These are phyloP conservation scores for Cheilosia vulpina DNA, from an alignment of 2,888 invertebrate genomes.

Conservation along the genomic window DNA sequence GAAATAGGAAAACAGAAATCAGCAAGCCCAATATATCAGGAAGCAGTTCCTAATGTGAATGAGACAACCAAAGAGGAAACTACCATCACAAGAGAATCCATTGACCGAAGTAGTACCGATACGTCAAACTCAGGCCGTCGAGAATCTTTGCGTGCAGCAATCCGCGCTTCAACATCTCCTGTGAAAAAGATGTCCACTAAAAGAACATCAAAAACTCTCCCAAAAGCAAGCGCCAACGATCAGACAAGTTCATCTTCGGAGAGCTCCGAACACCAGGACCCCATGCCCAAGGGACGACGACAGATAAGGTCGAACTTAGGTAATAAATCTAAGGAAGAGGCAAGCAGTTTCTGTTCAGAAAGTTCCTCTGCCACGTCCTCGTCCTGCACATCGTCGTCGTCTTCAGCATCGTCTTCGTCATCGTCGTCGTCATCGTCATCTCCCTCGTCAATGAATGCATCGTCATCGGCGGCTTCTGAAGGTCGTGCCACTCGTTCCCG, in stretches of 20 bases:
- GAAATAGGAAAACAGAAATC: neutral
- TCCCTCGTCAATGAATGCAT: conserved; percentile 1
- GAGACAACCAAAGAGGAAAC: conserved; percentile 4
- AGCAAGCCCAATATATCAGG: neutral
- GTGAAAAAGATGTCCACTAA: conserved; percentile 8
- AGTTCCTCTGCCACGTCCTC: conserved; percentile 45
- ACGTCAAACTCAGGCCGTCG: conserved; percentile 28
- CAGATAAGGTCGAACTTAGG: neutral
- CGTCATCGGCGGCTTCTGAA: conserved; percentile 12
- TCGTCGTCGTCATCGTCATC: conserved; percentile 16
- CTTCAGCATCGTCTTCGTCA: conserved; percentile 14
- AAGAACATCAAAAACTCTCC: conserved; percentile 4
- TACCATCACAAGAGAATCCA: neutral
- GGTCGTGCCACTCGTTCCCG: conserved; percentile 46
- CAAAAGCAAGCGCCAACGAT: neutral
- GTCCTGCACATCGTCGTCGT: conserved; percentile 21
- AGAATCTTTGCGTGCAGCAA: conserved; percentile 33
- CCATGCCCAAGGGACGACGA: conserved; percentile 2
- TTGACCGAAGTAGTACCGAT: conserved; percentile 18
- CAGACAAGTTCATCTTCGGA: conserved; percentile 46
- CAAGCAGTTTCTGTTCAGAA: conserved; percentile 58
- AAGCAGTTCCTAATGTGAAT: too few species aligned
- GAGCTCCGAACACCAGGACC: conserved; percentile 25
- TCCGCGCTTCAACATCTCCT: neutral
- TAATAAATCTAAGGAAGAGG: conserved; percentile 44